These are phyloP conservation scores for Petrophora chlorosata DNA, from an alignment of 2,888 invertebrate species.

Conservation along the genomic window DNA sequence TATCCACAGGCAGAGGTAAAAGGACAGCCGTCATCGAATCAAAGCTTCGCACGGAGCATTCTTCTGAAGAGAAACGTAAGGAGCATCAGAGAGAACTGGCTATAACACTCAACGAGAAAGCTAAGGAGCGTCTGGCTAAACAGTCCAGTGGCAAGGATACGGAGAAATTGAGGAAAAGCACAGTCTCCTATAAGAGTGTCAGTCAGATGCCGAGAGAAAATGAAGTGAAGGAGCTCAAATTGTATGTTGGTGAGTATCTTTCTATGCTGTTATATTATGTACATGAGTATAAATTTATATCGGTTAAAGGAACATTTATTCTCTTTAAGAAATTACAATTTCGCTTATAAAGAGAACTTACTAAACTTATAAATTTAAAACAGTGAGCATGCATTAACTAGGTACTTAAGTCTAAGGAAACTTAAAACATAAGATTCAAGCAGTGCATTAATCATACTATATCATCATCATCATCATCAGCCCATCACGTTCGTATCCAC, in stretches of 20 bases:
- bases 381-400: too few relatives aligned
- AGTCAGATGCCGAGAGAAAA: constrained; percentile 96
- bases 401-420: too few relatives aligned
- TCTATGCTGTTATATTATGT: not conserved
- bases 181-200: constrained; percentile 95
- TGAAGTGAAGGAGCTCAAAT: constrained; percentile 96
- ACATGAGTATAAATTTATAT: too few relatives aligned
- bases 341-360: too few relatives aligned
- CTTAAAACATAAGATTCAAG: too few relatives aligned
- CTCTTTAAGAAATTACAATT: too few relatives aligned
- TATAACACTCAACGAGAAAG: constrained; percentile 94
- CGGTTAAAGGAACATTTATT: too few relatives aligned
- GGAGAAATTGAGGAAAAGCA: constrained; percentile 96
- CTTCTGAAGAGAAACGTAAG: constrained; percentile 98
- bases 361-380: too few relatives aligned
- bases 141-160: constrained; percentile 93
- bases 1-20: constrained; percentile 86
- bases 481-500: too few relatives aligned
- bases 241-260: constrained; percentile 92
- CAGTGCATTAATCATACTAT: too few relatives aligned
- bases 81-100: constrained; percentile 98
- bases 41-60: constrained; percentile 96
- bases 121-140: constrained; percentile 95
- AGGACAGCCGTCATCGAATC: constrained; percentile 96
- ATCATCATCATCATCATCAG: too few relatives aligned